Evolutionary conservation across 2,113 vertebrate genomes (phyloP), one percentile per base, ranked within the genome.

Genomic region (Petroica traversi): DNA sequence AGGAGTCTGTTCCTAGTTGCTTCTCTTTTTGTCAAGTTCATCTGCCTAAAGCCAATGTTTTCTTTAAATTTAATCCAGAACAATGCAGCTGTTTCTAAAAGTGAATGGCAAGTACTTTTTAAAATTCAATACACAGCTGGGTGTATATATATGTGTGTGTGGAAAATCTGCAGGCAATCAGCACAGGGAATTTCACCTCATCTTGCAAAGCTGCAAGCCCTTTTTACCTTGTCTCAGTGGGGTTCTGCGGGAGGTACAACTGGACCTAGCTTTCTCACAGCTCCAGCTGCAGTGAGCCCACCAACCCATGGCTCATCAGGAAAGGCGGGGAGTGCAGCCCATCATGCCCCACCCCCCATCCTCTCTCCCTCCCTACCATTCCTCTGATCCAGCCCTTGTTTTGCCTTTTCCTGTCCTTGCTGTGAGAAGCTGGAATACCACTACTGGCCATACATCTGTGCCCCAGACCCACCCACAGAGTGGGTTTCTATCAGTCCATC

Each of bases 341-440:
- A 49, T 20, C 11, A 36, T 31, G 18, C 3, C 12, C 20, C 25
- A 36, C 4, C 12, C 7, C 2, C 4, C 34, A 13, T 0, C 0
- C 8, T 12, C 5, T n/a, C 29, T 48, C 34, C 19, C 13, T 75
- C 11, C 29, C 19, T 17, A 26, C 26, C 10, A 12, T 33, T 25
- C 18, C 26, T 84, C 16, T 63, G 34, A 51, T 68, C 43, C 40
- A 67, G 25, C 14, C 6, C 4, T 67, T 78, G 16, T 75, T 81
- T n/a, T 11, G 16, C 19, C 12, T 80, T 43, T 68, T 48, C 26
- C 19, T 58, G 34, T 49, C 16, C 59, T 69, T 80, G 22, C 40
- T 57, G 24, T 38, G 40, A 84, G 45, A 36, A 38, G 10, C 5
- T 4, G 0, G 6, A 49, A 31, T 19, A 31, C 9, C 22, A 26